phyloP scores from a whole-genome alignment of 2,113 vertebrate species.

The Mus musculus region DNA sequence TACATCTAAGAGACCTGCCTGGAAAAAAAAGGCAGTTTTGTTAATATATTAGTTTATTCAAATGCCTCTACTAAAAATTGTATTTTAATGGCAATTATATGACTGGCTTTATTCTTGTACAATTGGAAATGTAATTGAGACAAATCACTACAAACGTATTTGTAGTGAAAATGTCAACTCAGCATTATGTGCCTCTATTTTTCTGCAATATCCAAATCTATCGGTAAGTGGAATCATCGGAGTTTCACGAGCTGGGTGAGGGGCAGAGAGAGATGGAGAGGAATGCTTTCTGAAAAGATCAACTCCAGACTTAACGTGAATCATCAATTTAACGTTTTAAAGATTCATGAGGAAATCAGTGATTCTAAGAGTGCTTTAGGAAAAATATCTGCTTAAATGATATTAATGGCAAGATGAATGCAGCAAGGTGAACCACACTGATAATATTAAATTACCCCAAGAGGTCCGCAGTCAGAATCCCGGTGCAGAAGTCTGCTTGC shows the following conservation, averaged over 20 bases:
- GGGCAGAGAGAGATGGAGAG: background rate
- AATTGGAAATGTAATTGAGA: slow-evolving; percentile 59
- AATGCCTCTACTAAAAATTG: slow-evolving; percentile 28
- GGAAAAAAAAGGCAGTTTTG: background rate
- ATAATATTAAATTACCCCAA: slow-evolving; percentile 92
- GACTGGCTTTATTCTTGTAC: slow-evolving; percentile 30
- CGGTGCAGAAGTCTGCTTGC: slow-evolving; percentile 89
- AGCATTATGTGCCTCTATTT: slow-evolving; percentile 42
- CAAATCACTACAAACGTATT: slow-evolving; percentile 52
- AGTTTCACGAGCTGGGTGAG: background rate
- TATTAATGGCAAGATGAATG: slow-evolving; percentile 87
- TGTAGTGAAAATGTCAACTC: slow-evolving; percentile 67
- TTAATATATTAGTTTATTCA: background rate
- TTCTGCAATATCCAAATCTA: slow-evolving; percentile 27
- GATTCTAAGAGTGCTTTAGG: slow-evolving; percentile 87
- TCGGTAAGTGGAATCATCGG: slow-evolving; percentile 76
- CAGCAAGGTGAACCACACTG: slow-evolving; percentile 90
- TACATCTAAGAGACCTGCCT: background rate
- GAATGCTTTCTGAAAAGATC: slow-evolving; percentile 79
- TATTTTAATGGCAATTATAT: slow-evolving; percentile 51
- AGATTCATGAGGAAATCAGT: slow-evolving; percentile 86
- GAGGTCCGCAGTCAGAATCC: slow-evolving; percentile 89
- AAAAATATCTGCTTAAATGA: slow-evolving; percentile 88
- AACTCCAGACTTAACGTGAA: slow-evolving; percentile 81
- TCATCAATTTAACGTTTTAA: slow-evolving; percentile 85